phyloP scores from a whole-genome alignment of 1,140 invertebrate genomes.

The Diabrotica undecimpunctata region DNA sequence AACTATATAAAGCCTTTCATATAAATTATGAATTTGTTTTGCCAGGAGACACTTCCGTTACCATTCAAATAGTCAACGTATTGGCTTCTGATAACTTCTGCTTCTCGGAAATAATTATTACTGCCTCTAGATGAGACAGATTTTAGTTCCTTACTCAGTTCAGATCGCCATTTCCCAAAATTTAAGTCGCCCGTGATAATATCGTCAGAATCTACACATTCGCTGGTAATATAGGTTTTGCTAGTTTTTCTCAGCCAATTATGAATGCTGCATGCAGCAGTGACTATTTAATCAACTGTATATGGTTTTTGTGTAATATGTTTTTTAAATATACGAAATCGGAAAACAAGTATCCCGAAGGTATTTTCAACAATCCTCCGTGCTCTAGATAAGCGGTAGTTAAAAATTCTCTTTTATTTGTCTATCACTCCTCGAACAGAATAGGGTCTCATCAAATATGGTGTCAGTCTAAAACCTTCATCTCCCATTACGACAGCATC shows the following conservation, averaged over 20 bases:
- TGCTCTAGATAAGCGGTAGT: constrained; percentile 4
- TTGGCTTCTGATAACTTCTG: not conserved
- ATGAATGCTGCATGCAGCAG: too few relatives aligned
- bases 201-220: constrained; percentile 5
- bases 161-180: too few relatives aligned
- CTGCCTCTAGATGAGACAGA: not conserved
- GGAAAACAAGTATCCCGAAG: not conserved
- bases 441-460: constrained; percentile 5
- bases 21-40: not conserved
- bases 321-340: not conserved
- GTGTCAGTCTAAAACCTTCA: not conserved
- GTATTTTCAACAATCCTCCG: not conserved
- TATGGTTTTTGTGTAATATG: too few relatives aligned
- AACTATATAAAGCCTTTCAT: too few relatives aligned
- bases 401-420: constrained; percentile 3
- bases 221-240: constrained; percentile 1
- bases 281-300: too few relatives aligned
- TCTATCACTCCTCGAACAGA: not conserved
- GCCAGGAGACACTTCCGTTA: constrained; percentile 1
- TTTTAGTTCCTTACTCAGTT: not conserved
- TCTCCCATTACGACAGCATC: not conserved
- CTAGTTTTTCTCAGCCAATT: too few relatives aligned
- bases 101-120: constrained; percentile 1
- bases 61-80: not conserved
- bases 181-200: not conserved